These are phyloP conservation scores for Danio aesculapii DNA, from an alignment of 2,797 vertebrate genomes.

Conservation along the genomic window DNA sequence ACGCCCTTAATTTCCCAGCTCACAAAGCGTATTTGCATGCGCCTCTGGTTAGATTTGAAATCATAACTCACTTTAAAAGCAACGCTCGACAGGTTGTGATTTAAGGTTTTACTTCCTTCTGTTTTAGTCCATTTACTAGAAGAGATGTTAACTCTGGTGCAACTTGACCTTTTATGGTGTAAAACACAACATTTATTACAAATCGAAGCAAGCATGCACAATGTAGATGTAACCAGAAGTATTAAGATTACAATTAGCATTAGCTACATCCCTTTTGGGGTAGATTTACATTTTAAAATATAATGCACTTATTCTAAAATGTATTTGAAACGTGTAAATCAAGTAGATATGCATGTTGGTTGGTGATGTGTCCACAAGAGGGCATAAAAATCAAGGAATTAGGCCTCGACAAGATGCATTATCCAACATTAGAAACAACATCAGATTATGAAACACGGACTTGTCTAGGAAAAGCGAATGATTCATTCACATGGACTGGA, in stretches of 20 bases:
- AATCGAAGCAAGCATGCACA: neutral
- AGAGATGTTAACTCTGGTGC: neutral
- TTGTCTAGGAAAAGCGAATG: no score
- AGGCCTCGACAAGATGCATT: neutral
- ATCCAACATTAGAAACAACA: neutral
- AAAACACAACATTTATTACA: neutral
- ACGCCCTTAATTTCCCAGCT: neutral
- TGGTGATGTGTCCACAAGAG: constrained; percentile 46
- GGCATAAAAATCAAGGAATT: constrained; percentile 36
- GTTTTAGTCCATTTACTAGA: neutral
- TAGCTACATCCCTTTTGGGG: neutral
- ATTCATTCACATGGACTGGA: no score
- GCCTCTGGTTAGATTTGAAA: neutral
- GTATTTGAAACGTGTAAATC: neutral
- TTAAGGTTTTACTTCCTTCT: neutral
- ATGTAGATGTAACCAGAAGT: no score
- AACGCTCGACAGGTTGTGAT: neutral
- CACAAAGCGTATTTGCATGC: neutral
- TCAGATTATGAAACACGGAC: neutral
- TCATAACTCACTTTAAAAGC: neutral
- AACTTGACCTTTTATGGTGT: neutral
- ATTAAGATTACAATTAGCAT: neutral
- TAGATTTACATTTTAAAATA: neutral
- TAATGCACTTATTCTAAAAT: neutral
- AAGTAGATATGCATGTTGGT: neutral